Percentiles rank a stretch among this genome's conserved stretches.
phyloP scores from a whole-genome alignment of 2,888 invertebrate genomes.

The Auanema freiburgensis region DNA sequence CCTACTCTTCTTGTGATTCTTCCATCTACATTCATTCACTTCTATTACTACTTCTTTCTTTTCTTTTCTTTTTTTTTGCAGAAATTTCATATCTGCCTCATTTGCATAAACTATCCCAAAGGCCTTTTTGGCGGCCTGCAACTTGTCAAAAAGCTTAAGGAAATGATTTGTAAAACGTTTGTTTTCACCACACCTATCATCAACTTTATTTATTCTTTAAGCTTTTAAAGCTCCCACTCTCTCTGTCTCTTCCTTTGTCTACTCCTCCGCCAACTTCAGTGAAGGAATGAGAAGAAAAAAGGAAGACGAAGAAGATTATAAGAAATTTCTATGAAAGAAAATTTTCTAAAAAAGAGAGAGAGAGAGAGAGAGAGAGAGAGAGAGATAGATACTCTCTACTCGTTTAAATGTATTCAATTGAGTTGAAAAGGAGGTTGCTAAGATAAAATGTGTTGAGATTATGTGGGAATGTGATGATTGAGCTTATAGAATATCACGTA shows the following conservation, averaged over 20 bases:
- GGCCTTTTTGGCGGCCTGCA: too few relatives aligned
- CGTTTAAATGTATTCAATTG: background rate
- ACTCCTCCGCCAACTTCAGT: background rate
- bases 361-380: constrained; percentile 9
- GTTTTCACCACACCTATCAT: too few relatives aligned
- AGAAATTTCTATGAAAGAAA: constrained; percentile 20
- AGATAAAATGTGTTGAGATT: background rate
- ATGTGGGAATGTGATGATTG: background rate
- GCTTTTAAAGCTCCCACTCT: constrained; percentile 3
- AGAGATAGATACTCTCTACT: constrained; percentile 2
- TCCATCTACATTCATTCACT: constrained; percentile 8
- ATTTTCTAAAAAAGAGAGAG: constrained; percentile 1
- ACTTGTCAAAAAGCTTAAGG: too few relatives aligned
- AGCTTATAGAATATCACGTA: background rate
- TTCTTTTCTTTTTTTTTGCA: constrained; percentile 5
- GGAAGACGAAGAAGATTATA: constrained; percentile 9
- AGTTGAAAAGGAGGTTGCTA: background rate
- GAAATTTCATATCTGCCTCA: constrained; percentile 17
- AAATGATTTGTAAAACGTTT: too few relatives aligned
- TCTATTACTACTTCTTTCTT: background rate
- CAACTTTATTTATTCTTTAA: too few relatives aligned
- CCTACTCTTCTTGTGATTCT: constrained; percentile 3
- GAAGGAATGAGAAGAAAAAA: constrained; percentile 5
- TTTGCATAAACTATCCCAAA: constrained; percentile 1
- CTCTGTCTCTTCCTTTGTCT: constrained; percentile 11